Evolutionary conservation across 2,888 invertebrate genomes (phyloP), one percentile per base, ranked within the genome.

Genomic region (Tipula confusa): DNA sequence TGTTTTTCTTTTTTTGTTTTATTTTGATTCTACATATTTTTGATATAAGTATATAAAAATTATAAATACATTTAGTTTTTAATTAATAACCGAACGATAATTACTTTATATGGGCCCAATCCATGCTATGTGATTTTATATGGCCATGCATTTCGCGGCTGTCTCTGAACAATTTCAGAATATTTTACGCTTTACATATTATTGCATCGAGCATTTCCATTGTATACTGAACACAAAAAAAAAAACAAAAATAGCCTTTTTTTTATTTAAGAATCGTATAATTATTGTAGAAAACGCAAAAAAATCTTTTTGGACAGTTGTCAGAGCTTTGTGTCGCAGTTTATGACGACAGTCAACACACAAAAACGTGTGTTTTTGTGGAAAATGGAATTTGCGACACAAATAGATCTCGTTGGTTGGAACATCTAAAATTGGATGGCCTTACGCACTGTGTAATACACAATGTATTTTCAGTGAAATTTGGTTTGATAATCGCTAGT

Each of bases 321-420:
- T 64, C 64, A 64, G 64, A 64, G 64, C 64, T 24, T 64, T 64
- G 64, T 64, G 64, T 64, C 64, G 64, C 64, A 64, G 18, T 64
- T 64, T 64, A 64, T 64, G 64, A 64, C 64, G 64, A 64, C 24
- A 64, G 24, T 9, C 64, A 64, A 64, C 24, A 64, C 24, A 64
- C 24, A 24, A 64, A 64, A 64, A 64, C 64, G 64, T 64, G 64
- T 24, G 64, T 24, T 11, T 33, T 33, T 9, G 9, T 64, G 24
- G n/a, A n/a, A n/a, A n/a, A 64, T 64, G 64, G 64, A 64, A 64
- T 64, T 64, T 64, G 64, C 64, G 64, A 64, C 64, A 64, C 64
- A 64, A 64, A 64, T 64, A 64, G 64, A 64, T 24, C n/a, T 18
- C 24, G 24, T 64, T 43, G 31, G 31, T n/a, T 38, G 64, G 64